Conservation (phyloP, 1,140 invertebrate species). For the Sinonovacula constricta region DNA sequence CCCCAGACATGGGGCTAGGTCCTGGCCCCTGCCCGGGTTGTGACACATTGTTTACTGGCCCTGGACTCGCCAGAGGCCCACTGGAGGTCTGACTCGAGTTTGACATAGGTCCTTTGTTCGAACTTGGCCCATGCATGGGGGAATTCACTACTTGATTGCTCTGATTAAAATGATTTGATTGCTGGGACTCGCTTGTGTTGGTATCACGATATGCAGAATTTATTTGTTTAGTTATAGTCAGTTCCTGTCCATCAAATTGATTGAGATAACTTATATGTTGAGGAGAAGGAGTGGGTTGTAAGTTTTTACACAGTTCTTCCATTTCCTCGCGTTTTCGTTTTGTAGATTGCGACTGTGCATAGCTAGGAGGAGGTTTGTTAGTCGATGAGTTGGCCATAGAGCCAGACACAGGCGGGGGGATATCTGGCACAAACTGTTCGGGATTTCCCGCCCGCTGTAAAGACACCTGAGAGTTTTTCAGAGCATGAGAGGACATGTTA, state of each 20-base stretch:
- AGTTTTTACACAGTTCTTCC: slow-evolving; percentile 81
- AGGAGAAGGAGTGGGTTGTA: slow-evolving; percentile 97
- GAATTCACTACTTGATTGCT: slow-evolving; percentile 65
- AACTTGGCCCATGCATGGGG: slow-evolving; percentile 64
- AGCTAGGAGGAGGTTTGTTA: slow-evolving; percentile 75
- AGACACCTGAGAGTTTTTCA: slow-evolving; percentile 58
- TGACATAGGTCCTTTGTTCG: slow-evolving; percentile 72
- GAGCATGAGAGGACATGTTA: slow-evolving; percentile 53
- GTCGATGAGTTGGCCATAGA: slow-evolving; percentile 52
- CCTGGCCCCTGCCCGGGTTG: slow-evolving; percentile 59
- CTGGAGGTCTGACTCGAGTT: slow-evolving; percentile 74
- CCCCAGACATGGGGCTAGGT: slow-evolving; percentile 67
- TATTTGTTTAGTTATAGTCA: slow-evolving; percentile 97
- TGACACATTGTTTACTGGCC: slow-evolving; percentile 43
- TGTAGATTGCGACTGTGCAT: slow-evolving; percentile 73
- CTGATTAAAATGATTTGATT: slow-evolving; percentile 50
- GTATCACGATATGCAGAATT: slow-evolving; percentile 82
- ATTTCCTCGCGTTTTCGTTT: slow-evolving; percentile 75
- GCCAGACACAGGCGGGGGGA: slow-evolving; percentile 56
- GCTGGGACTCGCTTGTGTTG: slow-evolving; percentile 54
- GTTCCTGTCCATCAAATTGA: slow-evolving; percentile 96
- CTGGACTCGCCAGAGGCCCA: slow-evolving; percentile 68
- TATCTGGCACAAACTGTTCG: slow-evolving; percentile 74
- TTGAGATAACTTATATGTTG: slow-evolving; percentile 97
- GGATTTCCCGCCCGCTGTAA: slow-evolving; percentile 75